These are phyloP conservation scores for Clupea harengus DNA, from an alignment of 2,113 vertebrate species.

Conservation along the genomic window DNA sequence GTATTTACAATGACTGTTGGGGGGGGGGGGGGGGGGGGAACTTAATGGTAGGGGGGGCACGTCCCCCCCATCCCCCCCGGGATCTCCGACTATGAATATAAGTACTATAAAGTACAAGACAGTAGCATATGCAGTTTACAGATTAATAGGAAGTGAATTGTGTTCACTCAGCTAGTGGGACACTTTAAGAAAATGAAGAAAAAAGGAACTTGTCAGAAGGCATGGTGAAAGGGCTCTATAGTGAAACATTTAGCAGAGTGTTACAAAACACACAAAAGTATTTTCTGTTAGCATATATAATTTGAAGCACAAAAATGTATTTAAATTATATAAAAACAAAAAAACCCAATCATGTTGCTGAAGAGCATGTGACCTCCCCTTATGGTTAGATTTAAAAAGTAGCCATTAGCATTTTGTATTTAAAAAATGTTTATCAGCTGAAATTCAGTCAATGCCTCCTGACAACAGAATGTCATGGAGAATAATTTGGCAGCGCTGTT, in stretches of 20 bases:
- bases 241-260: too few relatives aligned
- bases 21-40: too few relatives aligned
- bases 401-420: not conserved
- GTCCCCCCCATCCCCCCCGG: too few relatives aligned
- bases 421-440: constrained; percentile 37
- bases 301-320: not conserved
- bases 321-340: not conserved
- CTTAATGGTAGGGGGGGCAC: too few relatives aligned
- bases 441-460: constrained; percentile 47
- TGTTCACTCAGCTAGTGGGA: not conserved
- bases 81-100: too few relatives aligned
- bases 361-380: not conserved
- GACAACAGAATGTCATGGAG: constrained; percentile 55
- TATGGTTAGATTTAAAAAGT: not conserved
- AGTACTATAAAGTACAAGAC: too few relatives aligned
- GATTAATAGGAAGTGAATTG: not conserved
- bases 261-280: too few relatives aligned
- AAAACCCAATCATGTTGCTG: not conserved
- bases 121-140: too few relatives aligned
- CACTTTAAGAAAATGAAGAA: not conserved
- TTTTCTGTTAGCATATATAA: not conserved
- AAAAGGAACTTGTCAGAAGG: not conserved
- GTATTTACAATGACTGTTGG: too few relatives aligned
- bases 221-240: not conserved
- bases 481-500: constrained; percentile 63